Evolutionary conservation across 1,140 invertebrate genomes (phyloP), one percentile per base, ranked within the genome.

Genomic region (Leptinotarsa texana): DNA sequence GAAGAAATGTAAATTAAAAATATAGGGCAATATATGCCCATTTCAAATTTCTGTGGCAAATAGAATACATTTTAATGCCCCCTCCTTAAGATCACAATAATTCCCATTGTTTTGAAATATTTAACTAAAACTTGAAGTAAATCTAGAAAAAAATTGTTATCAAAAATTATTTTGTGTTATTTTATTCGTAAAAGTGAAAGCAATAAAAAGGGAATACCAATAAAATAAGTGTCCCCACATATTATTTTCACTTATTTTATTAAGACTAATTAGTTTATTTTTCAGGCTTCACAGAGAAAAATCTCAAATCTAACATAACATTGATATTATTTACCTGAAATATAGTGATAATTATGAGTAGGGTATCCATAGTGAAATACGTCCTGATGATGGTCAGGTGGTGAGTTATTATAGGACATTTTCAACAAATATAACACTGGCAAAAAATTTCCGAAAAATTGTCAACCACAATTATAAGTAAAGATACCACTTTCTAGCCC

Each of bases 371-470:
- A 80, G 22, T 80, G 79, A 77, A 74, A 80, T 21, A 77, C 63
- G 75, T 81, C 78, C 67, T 75, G 71, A 49, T 76, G 79, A 75
- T 77, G 76, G 69, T 75, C 75, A 18, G 75, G 72, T 13, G 77
- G 72, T 5, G 78, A 80, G 69, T 80, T 80, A 48, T 73, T 79
- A 51, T 78, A 81, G 15, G 78, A 77, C 80, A 80, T 81, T 51
- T 61, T 78, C 17, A 67, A 42, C 21, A 61, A 42, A 42, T 8
- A 11, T 42, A 42, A 42, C 33, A n/a, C 11, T 33, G 69, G 68
- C 24, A 75, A 71, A 70, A 69, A 73, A 71, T 27, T 63, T 24
- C n/a, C 65, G 21, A 69, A 18, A 67, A 70, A 22, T 69, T 72
- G 47, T 6, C 51, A 47, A 57, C 48, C 61, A 47, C 70, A 75